Evolutionary conservation across 2,888 invertebrate species (phyloP), one percentile per base, ranked within the genome.

Genomic region (Diaphora mendica): DNA sequence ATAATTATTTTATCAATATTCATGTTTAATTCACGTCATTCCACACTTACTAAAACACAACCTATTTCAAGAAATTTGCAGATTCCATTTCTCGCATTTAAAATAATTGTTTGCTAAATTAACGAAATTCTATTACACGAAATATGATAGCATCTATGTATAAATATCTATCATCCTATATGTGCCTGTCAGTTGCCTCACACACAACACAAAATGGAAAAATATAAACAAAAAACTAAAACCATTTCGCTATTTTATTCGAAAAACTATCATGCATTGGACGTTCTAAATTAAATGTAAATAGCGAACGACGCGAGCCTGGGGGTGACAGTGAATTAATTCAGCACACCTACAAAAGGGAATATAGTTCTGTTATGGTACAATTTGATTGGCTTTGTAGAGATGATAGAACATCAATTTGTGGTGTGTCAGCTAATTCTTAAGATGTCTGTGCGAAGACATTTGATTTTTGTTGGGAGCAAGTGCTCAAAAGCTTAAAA

Each of bases 271-370:
- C 39, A 30, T 20, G 72, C 33, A 44, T 68, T 51, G 64, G 26
- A 64, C 64, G 26, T 33, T 68, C 68, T 64, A 72, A 68, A 72
- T 68, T 39, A 72, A 68, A 72, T 72, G 68, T 72, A 72, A 72
- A 72, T 72, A 64, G 26, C 7, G 33, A 33, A 67, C 30, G 48
- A 26, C 33, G 64, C 68, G 17, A 11, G 4, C 44, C 68, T 72
- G 72, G 7, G 48, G 68, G 59, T 72, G 72, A 72, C 72, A 68
- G 68, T 48, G 5, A 64, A 48, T 68, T 64, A 68, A 68, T 72
- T 67, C 48, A 44, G 17, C 51, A 51, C 51, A 55, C 66, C 62
- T 23, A 62, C n/a, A 9, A 30, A 1, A 42, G 26, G 39, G 26
- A 26, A 9, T 51, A 26, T 48, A 35, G 39, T 23, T 66, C 8